phyloP scores from a whole-genome alignment of 2,888 invertebrate genomes.

The Zaprionus obscuricornis region DNA sequence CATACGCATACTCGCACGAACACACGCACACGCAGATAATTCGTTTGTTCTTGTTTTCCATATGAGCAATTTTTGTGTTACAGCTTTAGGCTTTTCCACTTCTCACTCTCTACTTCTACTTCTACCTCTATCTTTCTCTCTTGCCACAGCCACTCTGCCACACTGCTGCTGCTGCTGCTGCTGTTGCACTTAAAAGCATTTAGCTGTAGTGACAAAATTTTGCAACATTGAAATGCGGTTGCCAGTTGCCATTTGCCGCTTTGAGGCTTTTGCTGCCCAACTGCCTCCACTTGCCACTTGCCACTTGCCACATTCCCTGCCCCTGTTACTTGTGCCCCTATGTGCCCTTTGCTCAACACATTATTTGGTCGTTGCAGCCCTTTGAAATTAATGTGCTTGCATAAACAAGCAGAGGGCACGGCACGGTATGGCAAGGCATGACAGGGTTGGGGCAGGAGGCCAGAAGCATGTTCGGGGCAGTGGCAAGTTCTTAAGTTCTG shows the following conservation, averaged over 20 bases:
- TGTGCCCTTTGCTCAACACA: not conserved
- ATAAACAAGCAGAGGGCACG: constrained; percentile 60
- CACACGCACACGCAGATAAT: no score
- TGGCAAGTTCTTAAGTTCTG: constrained; percentile 49
- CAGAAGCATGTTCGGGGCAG: constrained; percentile 7
- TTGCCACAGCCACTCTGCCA: no score
- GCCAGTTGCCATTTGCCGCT: no score
- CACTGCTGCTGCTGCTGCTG: no score
- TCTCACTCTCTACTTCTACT: no score
- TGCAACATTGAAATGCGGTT: constrained; percentile 71
- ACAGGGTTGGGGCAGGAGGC: no score
- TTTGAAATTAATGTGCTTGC: constrained; percentile 74
- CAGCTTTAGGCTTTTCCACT: no score
- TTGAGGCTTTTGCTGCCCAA: constrained; percentile 16
- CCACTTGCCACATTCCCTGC: constrained; percentile 13
- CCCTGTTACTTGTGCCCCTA: not conserved
- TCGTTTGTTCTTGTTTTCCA: no score
- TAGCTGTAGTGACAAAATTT: constrained; percentile 70
- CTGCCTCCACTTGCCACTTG: constrained; percentile 12
- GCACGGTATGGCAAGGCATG: no score
- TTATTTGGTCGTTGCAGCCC: constrained; percentile 42
- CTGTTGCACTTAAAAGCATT: constrained; percentile 79
- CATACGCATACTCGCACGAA: no score
- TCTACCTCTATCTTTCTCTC: no score
- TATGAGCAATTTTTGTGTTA: no score